These are phyloP conservation scores for Gasterosteus aculeatus DNA, from an alignment of 2,113 vertebrate species.

Conservation along the genomic window DNA sequence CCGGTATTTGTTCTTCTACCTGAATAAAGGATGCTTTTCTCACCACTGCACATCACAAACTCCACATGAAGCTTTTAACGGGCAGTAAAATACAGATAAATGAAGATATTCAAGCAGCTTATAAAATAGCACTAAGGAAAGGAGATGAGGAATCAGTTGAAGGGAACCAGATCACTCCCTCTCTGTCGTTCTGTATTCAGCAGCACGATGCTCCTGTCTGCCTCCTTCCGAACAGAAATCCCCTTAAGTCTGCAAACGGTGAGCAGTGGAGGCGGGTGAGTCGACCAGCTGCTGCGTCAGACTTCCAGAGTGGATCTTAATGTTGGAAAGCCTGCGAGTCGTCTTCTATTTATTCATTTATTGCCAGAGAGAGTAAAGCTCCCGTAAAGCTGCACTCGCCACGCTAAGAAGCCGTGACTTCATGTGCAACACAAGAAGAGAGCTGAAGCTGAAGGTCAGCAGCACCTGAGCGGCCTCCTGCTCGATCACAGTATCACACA, in stretches of 20 bases:
- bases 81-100: not conserved
- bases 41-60: not conserved
- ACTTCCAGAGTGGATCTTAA: conserved; percentile 49
- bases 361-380: conserved; percentile 56
- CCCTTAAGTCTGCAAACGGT: conserved; percentile 59
- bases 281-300: conserved; percentile 63
- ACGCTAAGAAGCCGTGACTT: conserved; percentile 15
- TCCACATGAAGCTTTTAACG: not conserved
- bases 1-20: not conserved
- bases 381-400: conserved; percentile 29
- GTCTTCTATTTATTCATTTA: not conserved
- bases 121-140: not conserved
- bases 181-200: conserved; percentile 59
- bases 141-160: conserved; percentile 1
- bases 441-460: conserved; percentile 1
- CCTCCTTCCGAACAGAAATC: conserved; percentile 57
- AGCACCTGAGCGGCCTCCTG: not conserved
- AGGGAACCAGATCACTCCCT: not conserved
- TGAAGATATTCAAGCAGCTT: not conserved
- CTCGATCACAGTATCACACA: not conserved
- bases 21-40: not conserved
- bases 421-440: conserved; percentile 18
- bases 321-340: conserved; percentile 44
- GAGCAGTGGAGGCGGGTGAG: conserved; percentile 49
- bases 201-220: conserved; percentile 34